Percentiles rank a stretch among this genome's conserved stretches.
phyloP scores from a whole-genome alignment of 2,797 vertebrate genomes.

The Rhodeus uyekii region DNA sequence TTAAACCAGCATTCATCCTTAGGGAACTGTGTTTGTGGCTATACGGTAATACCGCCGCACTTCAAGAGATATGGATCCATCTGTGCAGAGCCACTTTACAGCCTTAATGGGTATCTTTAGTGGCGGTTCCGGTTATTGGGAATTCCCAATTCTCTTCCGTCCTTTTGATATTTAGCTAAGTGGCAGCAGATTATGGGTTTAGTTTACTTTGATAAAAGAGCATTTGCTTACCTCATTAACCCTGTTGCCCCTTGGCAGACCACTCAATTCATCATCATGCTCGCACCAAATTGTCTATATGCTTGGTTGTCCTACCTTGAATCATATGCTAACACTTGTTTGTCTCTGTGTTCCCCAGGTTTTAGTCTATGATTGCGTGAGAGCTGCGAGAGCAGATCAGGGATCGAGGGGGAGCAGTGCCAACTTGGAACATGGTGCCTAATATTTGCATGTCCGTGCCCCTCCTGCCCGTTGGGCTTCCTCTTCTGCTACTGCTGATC shows the following conservation, averaged over 20 bases:
- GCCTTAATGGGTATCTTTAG: slow-evolving; percentile 73
- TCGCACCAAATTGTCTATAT: background rate
- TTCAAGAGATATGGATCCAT: slow-evolving; percentile 71
- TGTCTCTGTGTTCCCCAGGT: slow-evolving; percentile 69
- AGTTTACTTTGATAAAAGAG: slow-evolving; percentile 54
- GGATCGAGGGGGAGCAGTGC: slow-evolving; percentile 81
- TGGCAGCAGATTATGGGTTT: slow-evolving; percentile 9
- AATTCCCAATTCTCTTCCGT: slow-evolving; percentile 58
- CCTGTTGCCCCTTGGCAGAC: background rate
- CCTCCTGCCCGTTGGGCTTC: slow-evolving; percentile 74
- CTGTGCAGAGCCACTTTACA: slow-evolving; percentile 71
- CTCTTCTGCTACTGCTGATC: slow-evolving; percentile 79
- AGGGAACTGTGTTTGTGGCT: slow-evolving; percentile 51
- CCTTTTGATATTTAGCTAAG: slow-evolving; percentile 61
- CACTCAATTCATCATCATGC: background rate
- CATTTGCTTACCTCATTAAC: slow-evolving; percentile 36
- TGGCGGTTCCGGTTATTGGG: slow-evolving; percentile 59
- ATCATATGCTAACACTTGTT: slow-evolving; percentile 57
- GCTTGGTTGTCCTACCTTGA: background rate
- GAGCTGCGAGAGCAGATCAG: slow-evolving; percentile 74
- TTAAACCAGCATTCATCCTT: slow-evolving; percentile 51
- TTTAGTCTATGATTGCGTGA: slow-evolving; percentile 81
- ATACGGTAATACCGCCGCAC: slow-evolving; percentile 69
- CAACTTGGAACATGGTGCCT: slow-evolving; percentile 89
- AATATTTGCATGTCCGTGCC: slow-evolving; percentile 77